A percentile compares a stretch with the other conserved stretches of the same genome.
phyloP scores from a whole-genome alignment of 2,113 vertebrate species.

The Sphaerodactylus townsendi region DNA sequence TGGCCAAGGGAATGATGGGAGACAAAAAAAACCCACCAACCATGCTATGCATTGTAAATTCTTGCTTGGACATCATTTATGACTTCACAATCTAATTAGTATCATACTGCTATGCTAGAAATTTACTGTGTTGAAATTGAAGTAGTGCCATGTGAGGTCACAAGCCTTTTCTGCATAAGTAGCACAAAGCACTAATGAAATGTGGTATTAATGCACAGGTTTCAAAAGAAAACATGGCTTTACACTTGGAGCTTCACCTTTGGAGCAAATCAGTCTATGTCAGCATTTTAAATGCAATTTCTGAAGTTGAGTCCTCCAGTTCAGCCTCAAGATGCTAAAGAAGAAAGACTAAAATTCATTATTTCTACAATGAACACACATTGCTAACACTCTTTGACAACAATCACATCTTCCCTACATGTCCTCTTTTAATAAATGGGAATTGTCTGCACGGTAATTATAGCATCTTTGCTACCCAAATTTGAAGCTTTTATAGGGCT shows the following conservation, averaged over 20 bases:
- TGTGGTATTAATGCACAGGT: constrained; percentile 52
- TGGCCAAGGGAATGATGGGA: constrained; percentile 22
- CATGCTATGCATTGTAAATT: constrained; percentile 47
- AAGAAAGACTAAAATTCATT: constrained; percentile 35
- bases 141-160: constrained; percentile 68
- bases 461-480: constrained; percentile 73
- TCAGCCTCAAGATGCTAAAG: constrained; percentile 12
- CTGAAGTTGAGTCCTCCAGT: constrained; percentile 37
- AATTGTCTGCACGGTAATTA: constrained; percentile 70
- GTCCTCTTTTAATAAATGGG: constrained; percentile 62
- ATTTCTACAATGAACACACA: constrained; percentile 21
- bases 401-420: constrained; percentile 45
- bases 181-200: constrained; percentile 55
- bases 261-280: constrained; percentile 30
- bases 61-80: constrained; percentile 69
- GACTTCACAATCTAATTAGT: constrained; percentile 75
- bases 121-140: constrained; percentile 73
- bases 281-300: constrained; percentile 21
- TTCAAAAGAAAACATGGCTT: constrained; percentile 66
- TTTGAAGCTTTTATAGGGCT: constrained; percentile 84
- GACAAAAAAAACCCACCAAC: constrained; percentile 63
- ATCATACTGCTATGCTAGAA: constrained; percentile 53
- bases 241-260: constrained; percentile 54
- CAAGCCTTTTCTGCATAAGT: constrained; percentile 47
- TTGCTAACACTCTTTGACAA: constrained; percentile 29